Evolutionary conservation across 2,113 vertebrate species (phyloP), one percentile per base, ranked within the genome.

Genomic region (Oncorhynchus nerka): DNA sequence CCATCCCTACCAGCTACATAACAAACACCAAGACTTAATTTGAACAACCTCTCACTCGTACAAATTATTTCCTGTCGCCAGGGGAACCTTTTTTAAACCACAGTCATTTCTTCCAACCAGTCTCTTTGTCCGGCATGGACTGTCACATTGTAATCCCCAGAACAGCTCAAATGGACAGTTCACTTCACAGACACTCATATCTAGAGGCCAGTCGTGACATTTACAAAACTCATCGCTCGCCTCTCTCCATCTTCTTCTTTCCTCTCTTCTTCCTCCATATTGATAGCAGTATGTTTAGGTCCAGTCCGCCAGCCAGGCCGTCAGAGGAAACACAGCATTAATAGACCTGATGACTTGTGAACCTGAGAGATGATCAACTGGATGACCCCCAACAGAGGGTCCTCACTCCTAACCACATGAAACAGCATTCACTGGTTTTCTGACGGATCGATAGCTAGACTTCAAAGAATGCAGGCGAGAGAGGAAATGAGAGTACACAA

Each of bases 281-380:
- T 69, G 87, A 92, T 78, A 70, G 59, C 66, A 78, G 85, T 86
- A 86, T 84, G 87, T 89, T 84, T 85, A 82, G 86, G 88, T 83
- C n/a, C n/a, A 7, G n/a, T n/a, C 77, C 83, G 1, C 79, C 84
- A 79, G 80, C 84, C 70, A 30, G 75, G 77, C 76, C 85, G 87
- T 86, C 79, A 80, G 76, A 86, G 82, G 83, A 70, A 88, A 89
- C 26, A 15, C 24, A 86, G 83, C 80, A 90, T 91, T 91, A 88
- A 92, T 91, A 85, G 79, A 79, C 86, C 84, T 79, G 86, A 89
- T 89, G 87, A 87, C 82, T 85, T 84, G 84, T 80, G 61, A 62
- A n/a, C 59, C 59, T 73, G 81, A 78, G 78, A 82, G 28, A 89
- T 81, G 72, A 75, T 83, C 82, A 75, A 73, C 70, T 78, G 45